Base-by-base conservation (phyloP, 1,140 invertebrate species). In the Nephotettix cincticeps region DNA sequence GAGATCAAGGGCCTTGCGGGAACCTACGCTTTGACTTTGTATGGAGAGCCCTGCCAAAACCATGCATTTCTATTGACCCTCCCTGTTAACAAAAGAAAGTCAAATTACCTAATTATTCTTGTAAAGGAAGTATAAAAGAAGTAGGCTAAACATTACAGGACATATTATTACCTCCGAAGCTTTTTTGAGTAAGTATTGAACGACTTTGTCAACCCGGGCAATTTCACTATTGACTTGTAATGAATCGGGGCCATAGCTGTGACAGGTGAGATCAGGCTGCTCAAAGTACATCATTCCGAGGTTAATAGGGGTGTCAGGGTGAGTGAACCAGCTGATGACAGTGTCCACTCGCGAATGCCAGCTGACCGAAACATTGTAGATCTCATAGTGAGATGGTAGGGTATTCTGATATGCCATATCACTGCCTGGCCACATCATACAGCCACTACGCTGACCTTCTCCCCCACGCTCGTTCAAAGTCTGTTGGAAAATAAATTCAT, bases 221-320 rank as follows among this genome's bases (percentile, higher is more conserved):
- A 91, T 78, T 68, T 87, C 74, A 19, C 83, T 72, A 68, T 82
- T 80, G 29, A 87, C 83, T 71, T 82, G 67, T 1, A 70, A 47
- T 58, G 81, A 80, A 30, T 83, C 77, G 21, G 81, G 81, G 40
- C 87, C 88, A 71, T 79, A 81, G 0, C 68, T 78, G 75, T 89
- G 87, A 1, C 80, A 88, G 71, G 83, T 81, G 4, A 79, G 78
- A 78, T 93, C 91, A 0, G 91, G 91, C 77, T 92, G 87, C 75
- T 92, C 86, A 74, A 91, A 88, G 77, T 93, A 93, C 17, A 91
- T 45, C 76, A 90, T 82, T 4, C 90, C 86, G 64, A 92, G 80
- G 79, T 89, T 87, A 1, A 86, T 85, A 29, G 88, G 84, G 61
- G 78, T 83, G 19, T 68, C 77, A 0, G 83, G 79, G 74, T 89